A percentile compares a stretch with the other conserved stretches of the same genome.
Evolutionary conservation across 1,140 invertebrate species (phyloP).

Genomic region (Theocolax elegans): DNA sequence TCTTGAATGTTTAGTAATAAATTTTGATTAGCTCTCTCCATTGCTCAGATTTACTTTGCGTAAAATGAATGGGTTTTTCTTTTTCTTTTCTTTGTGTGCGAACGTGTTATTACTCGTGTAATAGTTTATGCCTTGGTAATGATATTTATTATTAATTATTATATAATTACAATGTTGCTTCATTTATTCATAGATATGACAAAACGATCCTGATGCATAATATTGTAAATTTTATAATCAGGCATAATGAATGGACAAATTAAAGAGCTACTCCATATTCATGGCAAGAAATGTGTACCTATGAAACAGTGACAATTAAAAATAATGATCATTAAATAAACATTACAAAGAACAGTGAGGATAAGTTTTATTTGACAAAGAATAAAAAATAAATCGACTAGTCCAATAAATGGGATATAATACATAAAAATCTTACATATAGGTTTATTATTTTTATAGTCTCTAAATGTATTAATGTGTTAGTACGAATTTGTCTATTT

Average conservation of each 20-base stretch:
- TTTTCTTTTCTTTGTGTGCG: constrained; percentile 18
- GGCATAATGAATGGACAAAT: constrained; percentile 18
- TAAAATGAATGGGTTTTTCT: constrained; percentile 14
- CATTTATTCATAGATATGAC: not conserved
- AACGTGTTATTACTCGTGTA: constrained; percentile 25
- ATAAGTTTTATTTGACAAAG: not conserved
- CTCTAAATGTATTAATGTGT: constrained; percentile 15
- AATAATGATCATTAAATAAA: constrained; percentile 17
- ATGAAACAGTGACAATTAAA: constrained; percentile 7
- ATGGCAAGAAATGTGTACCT: not conserved
- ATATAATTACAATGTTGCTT: constrained; percentile 10
- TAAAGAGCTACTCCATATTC: constrained; percentile 18
- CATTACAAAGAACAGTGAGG: not conserved
- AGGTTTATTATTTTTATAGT: constrained; percentile 12
- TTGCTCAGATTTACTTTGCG: not conserved
- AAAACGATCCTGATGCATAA: constrained; percentile 3
- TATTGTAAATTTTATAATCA: constrained; percentile 23
- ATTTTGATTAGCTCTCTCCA: constrained; percentile 39
- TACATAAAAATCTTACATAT: constrained; percentile 23
- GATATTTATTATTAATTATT: constrained; percentile 9
- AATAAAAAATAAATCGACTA: constrained; percentile 38
- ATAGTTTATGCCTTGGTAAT: constrained; percentile 22
- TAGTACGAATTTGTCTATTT: constrained; percentile 25
- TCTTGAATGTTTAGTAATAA: constrained; percentile 26
- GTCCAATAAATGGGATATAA: constrained; percentile 35